Evolutionary conservation across 2,113 vertebrate species (phyloP).

Genomic region (Cyanistes caeruleus): DNA sequence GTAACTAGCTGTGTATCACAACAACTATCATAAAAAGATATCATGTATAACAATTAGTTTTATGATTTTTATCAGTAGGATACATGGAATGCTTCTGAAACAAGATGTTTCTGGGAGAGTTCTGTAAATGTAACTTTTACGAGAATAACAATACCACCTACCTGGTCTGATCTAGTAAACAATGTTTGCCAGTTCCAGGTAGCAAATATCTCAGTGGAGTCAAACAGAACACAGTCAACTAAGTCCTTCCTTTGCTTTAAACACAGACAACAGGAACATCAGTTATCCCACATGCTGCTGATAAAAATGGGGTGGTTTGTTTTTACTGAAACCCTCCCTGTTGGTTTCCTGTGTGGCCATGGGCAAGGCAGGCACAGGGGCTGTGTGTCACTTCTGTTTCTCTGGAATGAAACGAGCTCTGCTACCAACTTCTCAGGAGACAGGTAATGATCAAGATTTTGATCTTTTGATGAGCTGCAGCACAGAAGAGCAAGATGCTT

Average conservation of each 20-base stretch:
- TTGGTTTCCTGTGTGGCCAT: background rate
- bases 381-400: background rate
- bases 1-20: background rate
- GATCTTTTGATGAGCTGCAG: background rate
- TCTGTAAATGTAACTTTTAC: background rate
- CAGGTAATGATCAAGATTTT: background rate
- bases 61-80: background rate
- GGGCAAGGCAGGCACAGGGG: background rate
- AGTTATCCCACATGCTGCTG: background rate
- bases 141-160: fast-evolving
- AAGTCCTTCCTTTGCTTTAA: background rate
- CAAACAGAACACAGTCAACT: background rate
- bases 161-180: background rate
- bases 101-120: background rate
- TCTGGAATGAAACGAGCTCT: background rate
- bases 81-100: background rate
- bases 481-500: background rate
- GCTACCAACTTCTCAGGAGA: background rate
- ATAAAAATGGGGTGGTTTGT: background rate
- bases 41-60: background rate
- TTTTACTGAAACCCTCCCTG: background rate
- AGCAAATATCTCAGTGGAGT: background rate
- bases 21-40: background rate
- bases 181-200: background rate
- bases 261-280: background rate